phyloP scores from a whole-genome alignment of 2,113 vertebrate genomes.

The Cyphomyrus discorhynchus region DNA sequence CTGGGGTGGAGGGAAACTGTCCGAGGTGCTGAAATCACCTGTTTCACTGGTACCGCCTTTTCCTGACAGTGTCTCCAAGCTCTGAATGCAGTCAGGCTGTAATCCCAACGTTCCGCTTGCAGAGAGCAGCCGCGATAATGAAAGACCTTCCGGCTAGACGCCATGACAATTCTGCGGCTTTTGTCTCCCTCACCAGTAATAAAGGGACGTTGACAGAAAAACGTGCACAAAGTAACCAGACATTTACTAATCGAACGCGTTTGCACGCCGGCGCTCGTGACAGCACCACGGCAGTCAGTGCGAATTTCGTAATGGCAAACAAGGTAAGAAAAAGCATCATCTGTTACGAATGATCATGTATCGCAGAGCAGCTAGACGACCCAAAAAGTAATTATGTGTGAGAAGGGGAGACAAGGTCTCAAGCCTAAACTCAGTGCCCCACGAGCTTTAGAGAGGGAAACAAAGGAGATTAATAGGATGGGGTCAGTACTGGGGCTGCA shows the following conservation, averaged over 20 bases:
- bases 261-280: neutral
- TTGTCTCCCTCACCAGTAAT: neutral
- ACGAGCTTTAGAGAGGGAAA: neutral
- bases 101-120: neutral
- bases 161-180: neutral
- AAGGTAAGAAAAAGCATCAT: conserved; percentile 15
- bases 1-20: neutral
- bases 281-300: neutral
- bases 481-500: neutral
- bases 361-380: conserved; percentile 28
- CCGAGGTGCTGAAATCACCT: conserved; percentile 8
- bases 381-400: conserved; percentile 29
- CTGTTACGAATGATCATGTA: conserved; percentile 21
- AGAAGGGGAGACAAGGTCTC: neutral
- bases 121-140: neutral
- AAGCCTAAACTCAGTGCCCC: neutral
- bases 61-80: neutral
- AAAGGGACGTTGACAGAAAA: neutral
- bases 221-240: neutral
- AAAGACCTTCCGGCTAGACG: neutral
- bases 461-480: neutral
- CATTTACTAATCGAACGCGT: neutral
- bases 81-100: neutral
- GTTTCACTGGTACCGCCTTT: neutral
- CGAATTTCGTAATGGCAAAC: conserved; percentile 6